Percentiles rank a stretch among this genome's conserved stretches.
Conservation (phyloP, 2,113 vertebrate genomes). For the Eupsittula cactorum region DNA sequence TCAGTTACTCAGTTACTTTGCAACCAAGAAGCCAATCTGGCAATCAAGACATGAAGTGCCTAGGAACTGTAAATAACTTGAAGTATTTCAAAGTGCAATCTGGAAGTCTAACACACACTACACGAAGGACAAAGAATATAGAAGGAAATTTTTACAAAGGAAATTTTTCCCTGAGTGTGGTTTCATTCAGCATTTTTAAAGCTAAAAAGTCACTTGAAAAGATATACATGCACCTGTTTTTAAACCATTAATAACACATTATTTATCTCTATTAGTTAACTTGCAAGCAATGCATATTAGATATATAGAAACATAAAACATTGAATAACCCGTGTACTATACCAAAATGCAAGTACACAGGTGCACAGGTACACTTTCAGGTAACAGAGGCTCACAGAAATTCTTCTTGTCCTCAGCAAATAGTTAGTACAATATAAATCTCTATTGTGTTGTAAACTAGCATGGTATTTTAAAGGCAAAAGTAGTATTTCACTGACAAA, state of each 20-base stretch:
- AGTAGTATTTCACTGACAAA: neutral
- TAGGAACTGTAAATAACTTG: neutral
- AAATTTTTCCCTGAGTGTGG: neutral
- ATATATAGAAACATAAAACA: neutral
- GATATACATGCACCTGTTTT: neutral
- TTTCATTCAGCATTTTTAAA: neutral
- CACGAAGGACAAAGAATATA: neutral
- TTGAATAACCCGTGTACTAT: neutral
- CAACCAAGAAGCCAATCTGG: neutral
- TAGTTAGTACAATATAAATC: neutral
- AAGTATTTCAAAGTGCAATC: neutral
- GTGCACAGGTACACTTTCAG: neutral
- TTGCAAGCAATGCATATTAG: neutral
- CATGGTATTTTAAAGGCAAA: neutral
- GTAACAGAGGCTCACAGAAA: neutral
- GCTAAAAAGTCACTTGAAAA: neutral
- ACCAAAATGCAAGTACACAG: neutral
- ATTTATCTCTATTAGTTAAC: neutral
- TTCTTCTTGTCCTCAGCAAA: neutral
- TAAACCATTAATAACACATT: neutral
- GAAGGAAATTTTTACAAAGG: neutral
- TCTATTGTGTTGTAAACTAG: neutral
- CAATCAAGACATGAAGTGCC: neutral
- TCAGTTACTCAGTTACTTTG: slow-evolving; percentile 7
- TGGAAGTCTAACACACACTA: neutral